Percentiles rank a stretch among this genome's conserved stretches.
Conservation (phyloP, 2,797 vertebrate genomes). For the Mergus octosetaceus region DNA sequence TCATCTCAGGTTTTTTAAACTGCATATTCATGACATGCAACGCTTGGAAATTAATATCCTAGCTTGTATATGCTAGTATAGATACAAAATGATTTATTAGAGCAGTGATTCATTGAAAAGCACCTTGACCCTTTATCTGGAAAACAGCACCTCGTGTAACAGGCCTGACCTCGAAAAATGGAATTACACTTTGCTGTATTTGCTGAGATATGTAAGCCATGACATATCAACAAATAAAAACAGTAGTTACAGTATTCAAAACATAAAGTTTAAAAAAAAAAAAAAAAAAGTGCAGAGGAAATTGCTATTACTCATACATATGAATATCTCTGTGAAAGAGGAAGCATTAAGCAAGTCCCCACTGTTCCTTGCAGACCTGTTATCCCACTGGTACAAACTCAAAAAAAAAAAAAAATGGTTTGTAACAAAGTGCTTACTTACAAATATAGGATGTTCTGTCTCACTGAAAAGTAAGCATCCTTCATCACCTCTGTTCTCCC, state of each 20-base stretch:
- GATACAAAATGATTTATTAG: slow-evolving; percentile 73
- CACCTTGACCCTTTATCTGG: slow-evolving; percentile 60
- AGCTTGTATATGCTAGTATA: slow-evolving; percentile 40
- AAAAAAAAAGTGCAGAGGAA: neutral
- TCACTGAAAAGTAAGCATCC: neutral
- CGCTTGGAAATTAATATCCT: slow-evolving; percentile 55
- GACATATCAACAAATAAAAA: neutral
- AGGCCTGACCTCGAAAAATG: neutral
- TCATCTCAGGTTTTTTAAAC: slow-evolving; percentile 41
- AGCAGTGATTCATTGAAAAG: slow-evolving; percentile 18
- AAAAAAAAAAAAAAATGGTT: neutral
- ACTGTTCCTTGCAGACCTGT: neutral
- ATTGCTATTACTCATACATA: neutral
- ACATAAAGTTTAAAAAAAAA: neutral
- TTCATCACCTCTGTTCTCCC: neutral
- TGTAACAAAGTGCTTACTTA: neutral
- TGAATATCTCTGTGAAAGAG: neutral
- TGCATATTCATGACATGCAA: slow-evolving; percentile 64
- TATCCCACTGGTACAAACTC: neutral
- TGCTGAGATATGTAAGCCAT: neutral
- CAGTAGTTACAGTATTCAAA: neutral
- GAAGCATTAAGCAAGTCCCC: neutral
- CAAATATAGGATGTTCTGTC: neutral
- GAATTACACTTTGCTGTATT: slow-evolving; percentile 30
- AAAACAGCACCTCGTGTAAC: slow-evolving; percentile 39